Base-by-base conservation (phyloP, 2,113 vertebrate species). In the Scolopax mira region DNA sequence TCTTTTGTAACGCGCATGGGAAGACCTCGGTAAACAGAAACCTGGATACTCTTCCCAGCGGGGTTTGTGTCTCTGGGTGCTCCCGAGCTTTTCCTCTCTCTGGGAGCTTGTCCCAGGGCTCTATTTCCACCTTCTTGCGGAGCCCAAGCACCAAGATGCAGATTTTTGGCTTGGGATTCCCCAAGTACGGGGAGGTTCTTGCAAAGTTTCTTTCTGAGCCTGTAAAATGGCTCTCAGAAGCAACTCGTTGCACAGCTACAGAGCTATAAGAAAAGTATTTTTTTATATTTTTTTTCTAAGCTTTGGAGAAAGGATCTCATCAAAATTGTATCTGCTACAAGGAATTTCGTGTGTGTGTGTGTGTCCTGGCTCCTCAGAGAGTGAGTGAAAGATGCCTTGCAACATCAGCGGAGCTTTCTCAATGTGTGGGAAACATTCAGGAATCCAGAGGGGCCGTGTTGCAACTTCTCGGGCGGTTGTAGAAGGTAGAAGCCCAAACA, bases 341-440 rank as follows among this genome's bases (percentile, higher is more conserved):
- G 35, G 18, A 11, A 44, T 71, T 71, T 64, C 30, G 41, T 42
- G 41, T 16, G 41, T 41, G 39, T 28, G n/a, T 0, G 0, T 0
- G 0, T 41, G 82, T 67, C 48, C 60, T 11, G 22, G 44, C 39
- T 82, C 54, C 70, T 35, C 15, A 2, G 55, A 61, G 79, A 51
- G 35, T 11, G 6, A 65, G 67, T 18, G 75, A 39, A 79, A 71
- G 75, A 60, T 28, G 30, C 28, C 72, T 94, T 93, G 80, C 72
- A 57, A 88, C 88, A 84, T 78, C 88, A 64, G 35, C 7, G 31
- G 44, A 18, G 65, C 57, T 92, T 84, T 87, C 82, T 74, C 72
- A 86, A 35, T 27, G 70, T 18, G 24, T 19, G 88, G 65, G 90
- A 83, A 95, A 44, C 75, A 9, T 31, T 92, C 37, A 49, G 55